Base-by-base conservation (phyloP, 2,888 invertebrate genomes). In the Lepidocyrtoides sp. region DNA sequence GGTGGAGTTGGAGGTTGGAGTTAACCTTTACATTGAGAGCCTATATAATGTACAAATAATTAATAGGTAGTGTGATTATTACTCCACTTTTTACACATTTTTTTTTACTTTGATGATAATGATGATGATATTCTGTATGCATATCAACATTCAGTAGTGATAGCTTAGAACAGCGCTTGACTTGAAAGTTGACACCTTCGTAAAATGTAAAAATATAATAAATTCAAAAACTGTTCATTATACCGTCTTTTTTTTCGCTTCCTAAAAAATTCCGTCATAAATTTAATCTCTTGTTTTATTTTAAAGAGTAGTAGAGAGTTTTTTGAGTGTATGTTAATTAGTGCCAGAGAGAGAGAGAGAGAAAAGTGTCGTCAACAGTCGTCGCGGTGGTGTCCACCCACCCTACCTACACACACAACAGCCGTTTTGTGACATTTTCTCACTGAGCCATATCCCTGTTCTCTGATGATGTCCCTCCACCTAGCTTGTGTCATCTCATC, bases 371-470 rank as follows among this genome's bases (percentile, higher is more conserved):
- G n/a, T n/a, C n/a, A n/a, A n/a, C n/a, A n/a, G n/a, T n/a, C n/a
- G n/a, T n/a, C n/a, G n/a, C n/a, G n/a, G n/a, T n/a, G n/a, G 69
- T 69, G 69, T 36, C 41, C 69, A 79, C n/a, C 57, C 79, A 77
- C 57, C 79, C 79, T 51, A 51, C n/a, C n/a, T n/a, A n/a, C n/a
- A n/a, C n/a, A n/a, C n/a, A n/a, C n/a, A n/a, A n/a, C n/a, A n/a
- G n/a, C n/a, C n/a, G n/a, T 85, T 85, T 85, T 85, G 69, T n/a
- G 72, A 85, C 85, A 85, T 29, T 83, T 83, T 85, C 17, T 69
- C 69, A 60, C 69, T 69, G 60, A 84, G 72, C 85, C 85, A 85
- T 72, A 51, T 77, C 69, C 69, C 69, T 69, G 20, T 41, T 8
- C 20, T 17, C 17, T 8, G 17, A 5, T 5, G 7, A n/a, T 41